Conservation (phyloP, 2,888 invertebrate genomes). For the Stenurella melanura region DNA sequence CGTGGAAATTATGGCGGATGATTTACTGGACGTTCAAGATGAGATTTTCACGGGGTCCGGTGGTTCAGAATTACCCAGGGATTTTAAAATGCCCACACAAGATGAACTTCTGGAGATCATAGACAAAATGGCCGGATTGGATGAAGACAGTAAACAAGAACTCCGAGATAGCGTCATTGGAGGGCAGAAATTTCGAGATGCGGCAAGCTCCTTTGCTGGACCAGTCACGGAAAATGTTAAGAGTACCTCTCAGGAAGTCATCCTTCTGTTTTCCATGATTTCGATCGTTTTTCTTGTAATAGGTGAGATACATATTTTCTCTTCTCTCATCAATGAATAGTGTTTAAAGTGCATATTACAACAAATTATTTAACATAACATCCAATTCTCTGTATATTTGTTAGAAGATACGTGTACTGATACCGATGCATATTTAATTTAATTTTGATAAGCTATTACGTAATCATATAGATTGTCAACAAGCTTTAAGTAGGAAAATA, state of each 20-base stretch:
- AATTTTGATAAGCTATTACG: too few species aligned
- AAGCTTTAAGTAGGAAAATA: too few species aligned
- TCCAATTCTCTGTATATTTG: too few species aligned
- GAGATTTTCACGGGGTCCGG: background rate
- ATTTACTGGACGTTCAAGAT: constrained; percentile 7
- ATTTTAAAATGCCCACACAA: constrained; percentile 73
- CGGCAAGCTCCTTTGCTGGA: constrained; percentile 63
- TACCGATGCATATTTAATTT: too few species aligned
- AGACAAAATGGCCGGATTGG: constrained; percentile 75
- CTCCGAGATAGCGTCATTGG: constrained; percentile 72
- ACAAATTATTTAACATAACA: too few species aligned
- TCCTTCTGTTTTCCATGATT: constrained; percentile 47
- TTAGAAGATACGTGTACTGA: too few species aligned
- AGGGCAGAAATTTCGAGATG: constrained; percentile 21
- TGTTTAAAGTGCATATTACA: too few species aligned
- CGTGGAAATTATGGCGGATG: constrained; percentile 23
- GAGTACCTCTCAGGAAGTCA: constrained; percentile 35
- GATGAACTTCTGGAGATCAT: constrained; percentile 78
- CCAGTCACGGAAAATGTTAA: constrained; percentile 12
- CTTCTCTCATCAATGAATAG: too few species aligned
- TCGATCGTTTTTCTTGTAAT: constrained; percentile 50
- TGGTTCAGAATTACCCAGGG: background rate
- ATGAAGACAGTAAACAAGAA: constrained; percentile 79
- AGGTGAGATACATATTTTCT: constrained; percentile 40
- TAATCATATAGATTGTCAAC: too few species aligned